These are phyloP conservation scores for Chionis minor DNA, from an alignment of 2,113 vertebrate species.

Conservation along the genomic window DNA sequence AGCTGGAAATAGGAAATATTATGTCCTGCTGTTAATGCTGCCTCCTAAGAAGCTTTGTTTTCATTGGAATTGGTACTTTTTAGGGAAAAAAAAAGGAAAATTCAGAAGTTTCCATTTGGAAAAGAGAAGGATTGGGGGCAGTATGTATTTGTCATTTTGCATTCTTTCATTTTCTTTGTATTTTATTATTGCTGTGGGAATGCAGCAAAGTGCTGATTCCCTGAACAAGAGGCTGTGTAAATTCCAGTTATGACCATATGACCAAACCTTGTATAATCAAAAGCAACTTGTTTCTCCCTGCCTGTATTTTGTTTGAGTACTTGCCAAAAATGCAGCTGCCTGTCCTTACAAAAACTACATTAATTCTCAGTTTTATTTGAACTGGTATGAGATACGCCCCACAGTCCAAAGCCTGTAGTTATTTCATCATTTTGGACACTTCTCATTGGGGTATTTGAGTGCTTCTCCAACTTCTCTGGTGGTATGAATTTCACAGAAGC, in stretches of 20 bases:
- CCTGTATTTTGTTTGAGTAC: neutral
- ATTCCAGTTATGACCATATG: neutral
- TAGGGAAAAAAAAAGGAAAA: neutral
- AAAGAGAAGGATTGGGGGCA: neutral
- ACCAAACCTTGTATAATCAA: neutral
- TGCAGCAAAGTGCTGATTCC: neutral
- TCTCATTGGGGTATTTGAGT: neutral
- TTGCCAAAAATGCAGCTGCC: neutral
- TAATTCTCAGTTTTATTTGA: neutral
- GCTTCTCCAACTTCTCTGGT: neutral
- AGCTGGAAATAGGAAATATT: neutral
- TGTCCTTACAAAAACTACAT: neutral
- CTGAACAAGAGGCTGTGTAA: neutral
- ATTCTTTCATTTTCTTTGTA: neutral
- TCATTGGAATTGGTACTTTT: neutral
- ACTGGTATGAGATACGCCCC: neutral
- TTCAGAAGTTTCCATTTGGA: neutral
- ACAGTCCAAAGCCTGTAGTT: neutral
- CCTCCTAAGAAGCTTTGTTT: neutral
- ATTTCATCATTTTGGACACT: neutral
- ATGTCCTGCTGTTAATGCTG: neutral
- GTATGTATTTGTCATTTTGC: neutral
- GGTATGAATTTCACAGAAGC: neutral
- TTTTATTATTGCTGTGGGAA: neutral
- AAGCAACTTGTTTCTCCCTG: neutral